A percentile compares a stretch with the other conserved stretches of the same genome.
phyloP scores from a whole-genome alignment of 1,140 invertebrate genomes.

The Himalopsyche phryganea region DNA sequence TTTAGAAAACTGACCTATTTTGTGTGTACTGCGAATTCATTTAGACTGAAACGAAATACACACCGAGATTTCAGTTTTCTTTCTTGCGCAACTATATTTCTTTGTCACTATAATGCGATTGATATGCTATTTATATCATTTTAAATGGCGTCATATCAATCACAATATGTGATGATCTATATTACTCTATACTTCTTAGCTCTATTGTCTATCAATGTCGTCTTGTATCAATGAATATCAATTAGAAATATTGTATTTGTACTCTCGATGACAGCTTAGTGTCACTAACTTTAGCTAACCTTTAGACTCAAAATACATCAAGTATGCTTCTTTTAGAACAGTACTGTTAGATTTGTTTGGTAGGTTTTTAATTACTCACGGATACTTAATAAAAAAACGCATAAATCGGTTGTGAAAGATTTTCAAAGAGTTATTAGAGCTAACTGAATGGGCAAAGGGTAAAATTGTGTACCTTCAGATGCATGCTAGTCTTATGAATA shows the following conservation, averaged over 20 bases:
- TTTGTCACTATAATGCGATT: slow-evolving; percentile 6
- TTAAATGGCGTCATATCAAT: neutral
- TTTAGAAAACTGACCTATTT: slow-evolving; percentile 11
- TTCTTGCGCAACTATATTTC: slow-evolving; percentile 31
- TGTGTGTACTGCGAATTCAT: slow-evolving; percentile 6
- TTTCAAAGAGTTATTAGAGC: slow-evolving; percentile 28
- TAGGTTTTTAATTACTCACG: too few species aligned
- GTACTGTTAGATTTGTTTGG: too few species aligned
- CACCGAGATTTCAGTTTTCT: slow-evolving; percentile 10
- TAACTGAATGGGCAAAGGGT: slow-evolving; percentile 32
- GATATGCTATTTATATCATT: neutral
- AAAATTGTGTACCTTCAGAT: slow-evolving; percentile 28
- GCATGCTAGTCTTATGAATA: slow-evolving; percentile 33
- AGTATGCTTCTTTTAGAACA: too few species aligned
- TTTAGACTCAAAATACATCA: too few species aligned
- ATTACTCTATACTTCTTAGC: slow-evolving; percentile 30
- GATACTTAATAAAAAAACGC: slow-evolving; percentile 8
- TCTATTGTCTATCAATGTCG: slow-evolving; percentile 29
- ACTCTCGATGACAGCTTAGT: too few species aligned
- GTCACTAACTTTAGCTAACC: too few species aligned
- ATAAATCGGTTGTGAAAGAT: slow-evolving; percentile 32
- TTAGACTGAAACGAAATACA: slow-evolving; percentile 2
- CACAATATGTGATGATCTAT: slow-evolving; percentile 13
- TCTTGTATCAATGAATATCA: slow-evolving; percentile 10
- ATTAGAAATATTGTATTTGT: too few species aligned